Evolutionary conservation across 2,797 vertebrate species (phyloP).

Genomic region (Manis crassicaudata): DNA sequence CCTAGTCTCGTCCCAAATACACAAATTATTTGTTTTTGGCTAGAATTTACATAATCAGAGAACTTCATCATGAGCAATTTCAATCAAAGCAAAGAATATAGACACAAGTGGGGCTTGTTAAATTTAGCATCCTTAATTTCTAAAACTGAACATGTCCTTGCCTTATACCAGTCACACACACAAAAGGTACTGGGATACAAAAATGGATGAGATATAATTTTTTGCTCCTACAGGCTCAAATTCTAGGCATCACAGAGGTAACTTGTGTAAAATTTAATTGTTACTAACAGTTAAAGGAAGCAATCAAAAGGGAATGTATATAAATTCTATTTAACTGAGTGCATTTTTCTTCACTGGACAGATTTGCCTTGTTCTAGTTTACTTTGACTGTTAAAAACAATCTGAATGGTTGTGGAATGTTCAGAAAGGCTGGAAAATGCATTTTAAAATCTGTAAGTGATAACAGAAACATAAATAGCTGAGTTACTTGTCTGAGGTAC

Average conservation of each 20-base stretch:
- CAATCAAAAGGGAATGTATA: not conserved
- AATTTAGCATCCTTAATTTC: constrained; percentile 25
- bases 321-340: not conserved
- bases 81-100: constrained; percentile 33
- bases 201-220: not conserved
- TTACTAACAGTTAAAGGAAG: not conserved
- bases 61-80: constrained; percentile 17
- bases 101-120: not conserved
- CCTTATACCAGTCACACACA: not conserved
- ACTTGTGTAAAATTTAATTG: not conserved
- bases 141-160: not conserved
- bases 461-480: constrained; percentile 40
- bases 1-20: not conserved
- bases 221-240: not conserved
- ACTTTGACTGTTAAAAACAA: constrained; percentile 23
- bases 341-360: not conserved
- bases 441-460: constrained; percentile 35
- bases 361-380: not conserved
- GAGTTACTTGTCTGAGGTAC: not conserved
- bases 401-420: not conserved
- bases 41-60: constrained; percentile 33
- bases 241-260: not conserved
- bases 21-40: constrained; percentile 29
- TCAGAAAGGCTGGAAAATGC: not conserved
- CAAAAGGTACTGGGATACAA: not conserved